These are phyloP conservation scores for Callaeas wilsoni DNA, from an alignment of 2,113 vertebrate species.

Conservation along the genomic window DNA sequence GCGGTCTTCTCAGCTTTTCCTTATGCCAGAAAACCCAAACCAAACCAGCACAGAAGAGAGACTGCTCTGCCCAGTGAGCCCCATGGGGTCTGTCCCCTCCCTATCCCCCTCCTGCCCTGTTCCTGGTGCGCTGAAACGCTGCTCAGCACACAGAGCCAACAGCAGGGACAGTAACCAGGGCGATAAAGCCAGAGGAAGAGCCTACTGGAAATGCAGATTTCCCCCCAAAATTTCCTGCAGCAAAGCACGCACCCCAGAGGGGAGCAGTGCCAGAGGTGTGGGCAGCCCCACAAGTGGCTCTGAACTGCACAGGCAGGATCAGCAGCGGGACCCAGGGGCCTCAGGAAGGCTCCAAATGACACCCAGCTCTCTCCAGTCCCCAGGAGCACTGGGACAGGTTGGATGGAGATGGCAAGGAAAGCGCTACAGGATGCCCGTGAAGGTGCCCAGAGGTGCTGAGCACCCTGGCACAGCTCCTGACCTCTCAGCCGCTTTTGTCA, in stretches of 20 bases:
- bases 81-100: background rate
- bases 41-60: background rate
- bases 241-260: background rate
- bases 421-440: accelerated
- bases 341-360: background rate
- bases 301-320: background rate
- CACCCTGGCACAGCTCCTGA: background rate
- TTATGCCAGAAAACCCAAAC: background rate
- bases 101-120: background rate
- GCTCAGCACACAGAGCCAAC: background rate
- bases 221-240: background rate
- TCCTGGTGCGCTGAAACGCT: background rate
- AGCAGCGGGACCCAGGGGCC: background rate
- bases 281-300: background rate
- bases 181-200: background rate
- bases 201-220: background rate
- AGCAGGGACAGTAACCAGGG: background rate
- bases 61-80: background rate
- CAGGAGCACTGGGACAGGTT: accelerated
- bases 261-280: background rate
- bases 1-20: background rate
- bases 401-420: accelerated
- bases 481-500: background rate
- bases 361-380: background rate
- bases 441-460: background rate